phyloP scores from a whole-genome alignment of 2,113 vertebrate species.

The Prionailurus bengalensis region DNA sequence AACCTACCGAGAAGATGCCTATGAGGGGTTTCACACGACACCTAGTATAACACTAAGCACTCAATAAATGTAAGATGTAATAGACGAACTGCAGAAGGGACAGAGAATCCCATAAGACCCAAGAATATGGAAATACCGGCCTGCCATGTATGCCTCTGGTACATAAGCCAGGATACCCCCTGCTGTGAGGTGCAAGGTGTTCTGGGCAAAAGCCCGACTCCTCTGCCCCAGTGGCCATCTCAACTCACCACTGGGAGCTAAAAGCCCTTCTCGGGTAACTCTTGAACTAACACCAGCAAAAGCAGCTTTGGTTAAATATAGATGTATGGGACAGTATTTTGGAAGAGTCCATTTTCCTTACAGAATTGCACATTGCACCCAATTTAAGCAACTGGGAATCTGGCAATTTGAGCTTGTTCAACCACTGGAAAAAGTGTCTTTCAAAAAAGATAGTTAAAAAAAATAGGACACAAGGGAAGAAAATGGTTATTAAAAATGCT shows the following conservation, averaged over 20 bases:
- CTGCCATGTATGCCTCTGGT: fast-evolving
- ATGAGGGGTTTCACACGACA: neutral
- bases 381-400: conserved; percentile 73
- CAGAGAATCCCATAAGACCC: neutral
- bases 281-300: neutral
- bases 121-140: neutral
- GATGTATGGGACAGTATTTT: conserved; percentile 19
- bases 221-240: neutral
- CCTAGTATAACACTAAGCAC: neutral
- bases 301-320: neutral
- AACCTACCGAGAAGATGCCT: neutral
- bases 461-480: conserved; percentile 70
- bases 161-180: neutral
- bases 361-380: conserved; percentile 39
- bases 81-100: neutral
- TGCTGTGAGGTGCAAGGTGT: neutral
- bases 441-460: conserved; percentile 74
- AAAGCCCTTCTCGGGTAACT: neutral
- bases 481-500: conserved; percentile 86
- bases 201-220: too few relatives aligned
- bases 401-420: conserved; percentile 78
- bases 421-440: conserved; percentile 77
- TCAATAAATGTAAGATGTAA: neutral
- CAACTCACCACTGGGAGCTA: neutral
- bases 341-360: conserved; percentile 50